These are phyloP conservation scores for Carapus acus DNA, from an alignment of 2,797 vertebrate genomes.

Conservation along the genomic window DNA sequence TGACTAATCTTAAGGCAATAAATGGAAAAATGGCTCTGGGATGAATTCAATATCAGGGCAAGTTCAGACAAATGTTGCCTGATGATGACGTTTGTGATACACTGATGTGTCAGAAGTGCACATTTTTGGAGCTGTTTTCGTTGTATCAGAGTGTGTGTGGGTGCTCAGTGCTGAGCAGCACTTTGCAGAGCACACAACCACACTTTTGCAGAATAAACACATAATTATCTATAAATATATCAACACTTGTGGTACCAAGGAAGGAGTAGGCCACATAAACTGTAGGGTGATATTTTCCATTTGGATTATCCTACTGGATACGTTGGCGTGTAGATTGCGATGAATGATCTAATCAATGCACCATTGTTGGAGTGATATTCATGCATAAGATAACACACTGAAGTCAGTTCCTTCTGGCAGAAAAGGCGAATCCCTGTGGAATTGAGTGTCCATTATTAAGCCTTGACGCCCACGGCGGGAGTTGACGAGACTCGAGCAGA, in stretches of 20 bases:
- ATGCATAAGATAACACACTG: constrained; percentile 38
- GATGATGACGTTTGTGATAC: neutral
- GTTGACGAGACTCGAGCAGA: no score
- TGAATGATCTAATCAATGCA: constrained; percentile 49
- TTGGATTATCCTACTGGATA: constrained; percentile 24
- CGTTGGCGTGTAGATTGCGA: constrained; percentile 38
- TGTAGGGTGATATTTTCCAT: constrained; percentile 31
- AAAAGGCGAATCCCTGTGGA: constrained; percentile 30
- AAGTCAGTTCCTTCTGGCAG: constrained; percentile 17
- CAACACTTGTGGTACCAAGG: constrained; percentile 54
- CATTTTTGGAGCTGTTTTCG: constrained; percentile 35
- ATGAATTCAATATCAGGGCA: constrained; percentile 12
- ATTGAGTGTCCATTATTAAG: constrained; percentile 24
- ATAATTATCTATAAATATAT: constrained; percentile 51
- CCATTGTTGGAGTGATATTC: constrained; percentile 41
- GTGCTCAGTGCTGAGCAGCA: constrained; percentile 40
- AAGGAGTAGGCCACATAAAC: constrained; percentile 62
- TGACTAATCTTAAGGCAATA: constrained; percentile 11
- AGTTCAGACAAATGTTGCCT: constrained; percentile 1
- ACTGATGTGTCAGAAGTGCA: constrained; percentile 66
- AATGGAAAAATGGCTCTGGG: neutral
- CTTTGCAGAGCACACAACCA: constrained; percentile 39
- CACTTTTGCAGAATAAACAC: constrained; percentile 52
- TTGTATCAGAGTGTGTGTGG: constrained; percentile 22
- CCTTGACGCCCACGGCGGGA: constrained; percentile 43